phyloP scores from a whole-genome alignment of 2,797 vertebrate genomes.

The Lagorchestes hirsutus region DNA sequence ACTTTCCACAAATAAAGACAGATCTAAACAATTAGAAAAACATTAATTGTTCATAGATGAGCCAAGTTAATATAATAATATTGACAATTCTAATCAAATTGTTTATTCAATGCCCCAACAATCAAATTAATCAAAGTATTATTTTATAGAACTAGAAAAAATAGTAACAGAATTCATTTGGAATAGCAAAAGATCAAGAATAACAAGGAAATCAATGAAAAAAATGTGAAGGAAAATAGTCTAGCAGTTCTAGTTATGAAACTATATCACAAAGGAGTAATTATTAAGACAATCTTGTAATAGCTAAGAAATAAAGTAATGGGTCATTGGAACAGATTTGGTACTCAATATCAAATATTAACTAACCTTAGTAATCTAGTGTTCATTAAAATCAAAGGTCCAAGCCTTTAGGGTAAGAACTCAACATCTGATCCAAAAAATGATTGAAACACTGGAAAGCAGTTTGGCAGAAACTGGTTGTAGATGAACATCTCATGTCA shows the following conservation, averaged over 20 bases:
- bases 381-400: background rate
- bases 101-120: background rate
- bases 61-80: background rate
- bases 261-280: background rate
- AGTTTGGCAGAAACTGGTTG: background rate
- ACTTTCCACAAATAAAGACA: background rate
- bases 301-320: background rate
- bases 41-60: background rate
- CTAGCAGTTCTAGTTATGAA: background rate
- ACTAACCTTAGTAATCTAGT: background rate
- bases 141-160: background rate
- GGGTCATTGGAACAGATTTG: background rate
- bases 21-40: background rate
- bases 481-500: background rate
- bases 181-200: no score
- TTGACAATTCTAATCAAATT: background rate
- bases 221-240: background rate
- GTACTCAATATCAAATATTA: background rate
- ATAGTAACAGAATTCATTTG: no score
- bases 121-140: background rate
- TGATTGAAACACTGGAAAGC: background rate
- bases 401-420: background rate
- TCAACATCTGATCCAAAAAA: background rate
- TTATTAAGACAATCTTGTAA: background rate
- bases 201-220: background rate